Evolutionary conservation across 2,888 invertebrate genomes (phyloP), one percentile per base, ranked within the genome.

Genomic region (Agapostemon virescens): DNA sequence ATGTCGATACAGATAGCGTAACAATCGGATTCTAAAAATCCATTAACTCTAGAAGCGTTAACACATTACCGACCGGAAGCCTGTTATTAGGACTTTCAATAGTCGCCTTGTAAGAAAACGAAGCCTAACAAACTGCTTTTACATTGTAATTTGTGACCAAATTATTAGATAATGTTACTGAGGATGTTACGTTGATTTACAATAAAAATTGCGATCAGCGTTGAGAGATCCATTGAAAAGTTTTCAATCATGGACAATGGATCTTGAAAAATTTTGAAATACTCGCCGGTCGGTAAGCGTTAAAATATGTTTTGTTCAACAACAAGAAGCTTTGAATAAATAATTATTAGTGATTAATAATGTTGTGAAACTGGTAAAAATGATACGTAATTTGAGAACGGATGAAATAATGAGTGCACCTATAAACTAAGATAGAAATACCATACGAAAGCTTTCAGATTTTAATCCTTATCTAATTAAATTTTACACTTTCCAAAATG

Each of bases 401-500:
- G 17, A 17, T 33, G 7, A 66, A 66, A 66, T 40, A 26, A 40
- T 40, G 17, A 40, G 26, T 40, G 20, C 30, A 42, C n/a, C 42
- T 30, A 40, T 15, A 26, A n/a, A 13, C 15, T 23, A 7, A 40
- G 6, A 58, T 26, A 6, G n/a, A 40, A 64, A 7, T 64, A 6
- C 40, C 15, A 15, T 38, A 63, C 38, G 15, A n/a, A 38, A 63
- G 26, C 11, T 38, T 63, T 11, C 13, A 13, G 5, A 13, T 38
- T n/a, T 38, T 6, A 36, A 36, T 33, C 5, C 5, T 58, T 30
- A 49, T 58, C 20, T 20, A 7, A 58, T 33, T 17, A 17, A 1
- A 66, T 9, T 67, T 23, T 66, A 66, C 40, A 23, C 17, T 61
- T 61, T 71, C 36, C 23, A 45, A 71, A 45, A 63, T 42, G 61